These are phyloP conservation scores for Sinotaia quadrata DNA, from an alignment of 2,888 invertebrate genomes.

Conservation along the genomic window DNA sequence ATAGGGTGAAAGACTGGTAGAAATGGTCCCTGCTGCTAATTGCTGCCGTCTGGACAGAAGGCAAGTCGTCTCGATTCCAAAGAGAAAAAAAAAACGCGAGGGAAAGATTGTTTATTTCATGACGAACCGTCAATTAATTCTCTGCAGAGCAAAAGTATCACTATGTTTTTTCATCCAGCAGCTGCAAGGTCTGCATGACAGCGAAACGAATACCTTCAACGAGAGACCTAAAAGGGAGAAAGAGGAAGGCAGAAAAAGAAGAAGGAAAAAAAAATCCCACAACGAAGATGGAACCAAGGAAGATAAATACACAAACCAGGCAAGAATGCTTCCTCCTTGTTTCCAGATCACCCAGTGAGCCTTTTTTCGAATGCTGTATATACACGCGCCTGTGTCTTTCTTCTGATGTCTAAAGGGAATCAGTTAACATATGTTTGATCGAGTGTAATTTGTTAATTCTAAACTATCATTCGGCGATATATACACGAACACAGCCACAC, in stretches of 20 bases:
- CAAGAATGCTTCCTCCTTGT: not conserved
- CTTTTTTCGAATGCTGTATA: not conserved
- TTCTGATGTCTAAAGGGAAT: not conserved
- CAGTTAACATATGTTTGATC: not conserved
- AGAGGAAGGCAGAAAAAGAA: not conserved
- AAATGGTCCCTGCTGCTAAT: not conserved
- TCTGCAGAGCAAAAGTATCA: not conserved
- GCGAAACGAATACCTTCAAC: not conserved
- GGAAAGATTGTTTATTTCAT: conserved; percentile 1
- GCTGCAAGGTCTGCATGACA: not conserved
- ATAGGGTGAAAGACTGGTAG: too few species aligned
- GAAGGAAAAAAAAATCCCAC: not conserved
- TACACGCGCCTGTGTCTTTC: not conserved
- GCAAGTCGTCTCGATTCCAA: not conserved
- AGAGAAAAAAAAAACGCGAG: not conserved
- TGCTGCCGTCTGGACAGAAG: not conserved
- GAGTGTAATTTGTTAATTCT: not conserved
- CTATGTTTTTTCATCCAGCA: not conserved
- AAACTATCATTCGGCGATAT: not conserved
- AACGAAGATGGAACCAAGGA: conserved; percentile 3
- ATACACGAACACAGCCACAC: not conserved
- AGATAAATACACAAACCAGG: conserved; percentile 16
- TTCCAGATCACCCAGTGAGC: not conserved
- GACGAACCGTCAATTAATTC: conserved; percentile 11
- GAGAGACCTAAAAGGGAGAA: not conserved